phyloP scores from a whole-genome alignment of 53 echinoderm and acorn worm genomes.

The Henricia sp. region DNA sequence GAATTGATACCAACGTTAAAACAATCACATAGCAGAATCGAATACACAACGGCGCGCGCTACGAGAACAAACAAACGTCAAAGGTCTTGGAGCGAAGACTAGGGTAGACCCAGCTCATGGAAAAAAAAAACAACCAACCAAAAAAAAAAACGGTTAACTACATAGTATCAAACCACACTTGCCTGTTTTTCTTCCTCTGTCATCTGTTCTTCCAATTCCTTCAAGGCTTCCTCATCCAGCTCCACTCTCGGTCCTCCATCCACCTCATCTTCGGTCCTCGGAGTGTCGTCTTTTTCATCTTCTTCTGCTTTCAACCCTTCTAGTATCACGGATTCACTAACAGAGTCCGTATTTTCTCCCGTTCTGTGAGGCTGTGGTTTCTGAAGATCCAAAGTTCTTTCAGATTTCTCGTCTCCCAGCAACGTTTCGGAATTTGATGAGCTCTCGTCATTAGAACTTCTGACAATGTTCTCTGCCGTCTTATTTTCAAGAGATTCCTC shows the following conservation, averaged over 20 bases:
- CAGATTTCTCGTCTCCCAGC: background rate
- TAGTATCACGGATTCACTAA: background rate
- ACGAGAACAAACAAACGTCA: too few species aligned
- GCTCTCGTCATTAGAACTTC: background rate
- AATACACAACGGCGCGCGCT: too few species aligned
- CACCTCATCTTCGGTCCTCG: slow-evolving; percentile 34
- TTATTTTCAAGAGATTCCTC: background rate
- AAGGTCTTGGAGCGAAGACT: too few species aligned
- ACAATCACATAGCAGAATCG: too few species aligned
- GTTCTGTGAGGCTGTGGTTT: background rate
- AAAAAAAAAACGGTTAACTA: too few species aligned
- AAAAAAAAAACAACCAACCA: too few species aligned
- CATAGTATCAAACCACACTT: too few species aligned
- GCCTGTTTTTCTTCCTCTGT: slow-evolving; percentile 86
- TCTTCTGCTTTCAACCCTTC: slow-evolving; percentile 63
- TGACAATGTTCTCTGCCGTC: background rate
- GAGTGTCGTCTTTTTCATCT: slow-evolving; percentile 36
- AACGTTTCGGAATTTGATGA: background rate
- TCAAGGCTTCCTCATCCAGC: slow-evolving; percentile 65
- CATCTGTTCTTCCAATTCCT: slow-evolving; percentile 77
- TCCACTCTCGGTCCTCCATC: slow-evolving; percentile 6
- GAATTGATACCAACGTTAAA: too few species aligned
- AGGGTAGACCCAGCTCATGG: too few species aligned
- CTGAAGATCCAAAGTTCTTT: background rate
- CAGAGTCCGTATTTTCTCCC: background rate